Conservation (phyloP, 1,140 invertebrate genomes). For the Teleopsis dalmanni region DNA sequence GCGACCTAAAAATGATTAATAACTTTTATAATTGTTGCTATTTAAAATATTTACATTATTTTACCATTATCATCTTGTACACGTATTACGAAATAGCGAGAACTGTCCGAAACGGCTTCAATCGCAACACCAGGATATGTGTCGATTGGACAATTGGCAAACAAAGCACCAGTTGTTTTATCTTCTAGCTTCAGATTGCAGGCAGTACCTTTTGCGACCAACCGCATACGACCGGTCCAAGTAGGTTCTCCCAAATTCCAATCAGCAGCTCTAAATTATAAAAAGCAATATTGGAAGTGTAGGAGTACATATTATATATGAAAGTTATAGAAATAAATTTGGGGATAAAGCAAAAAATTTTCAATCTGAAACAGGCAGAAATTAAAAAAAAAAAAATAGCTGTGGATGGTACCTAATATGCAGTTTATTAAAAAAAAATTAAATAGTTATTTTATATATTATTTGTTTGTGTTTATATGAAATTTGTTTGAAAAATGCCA, state of each 20-base stretch:
- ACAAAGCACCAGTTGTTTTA: constrained; percentile 88
- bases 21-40: background rate
- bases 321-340: background rate
- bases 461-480: too few relatives aligned
- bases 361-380: background rate
- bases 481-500: too few relatives aligned
- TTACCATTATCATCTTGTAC: constrained; percentile 90
- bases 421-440: background rate
- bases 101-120: constrained; percentile 95
- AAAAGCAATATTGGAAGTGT: too few relatives aligned
- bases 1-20: constrained; percentile 53
- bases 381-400: background rate
- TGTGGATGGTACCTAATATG: background rate
- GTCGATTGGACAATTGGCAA: constrained; percentile 97
- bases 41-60: background rate
- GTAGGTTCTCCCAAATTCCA: constrained; percentile 96
- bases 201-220: constrained; percentile 81
- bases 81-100: constrained; percentile 94
- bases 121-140: constrained; percentile 90
- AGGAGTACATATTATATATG: background rate
- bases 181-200: constrained; percentile 92
- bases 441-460: too few relatives aligned
- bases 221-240: constrained; percentile 89
- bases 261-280: constrained; percentile 76
- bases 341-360: background rate